phyloP scores from a whole-genome alignment of 2,113 vertebrate genomes.

The Sylvia atricapilla region DNA sequence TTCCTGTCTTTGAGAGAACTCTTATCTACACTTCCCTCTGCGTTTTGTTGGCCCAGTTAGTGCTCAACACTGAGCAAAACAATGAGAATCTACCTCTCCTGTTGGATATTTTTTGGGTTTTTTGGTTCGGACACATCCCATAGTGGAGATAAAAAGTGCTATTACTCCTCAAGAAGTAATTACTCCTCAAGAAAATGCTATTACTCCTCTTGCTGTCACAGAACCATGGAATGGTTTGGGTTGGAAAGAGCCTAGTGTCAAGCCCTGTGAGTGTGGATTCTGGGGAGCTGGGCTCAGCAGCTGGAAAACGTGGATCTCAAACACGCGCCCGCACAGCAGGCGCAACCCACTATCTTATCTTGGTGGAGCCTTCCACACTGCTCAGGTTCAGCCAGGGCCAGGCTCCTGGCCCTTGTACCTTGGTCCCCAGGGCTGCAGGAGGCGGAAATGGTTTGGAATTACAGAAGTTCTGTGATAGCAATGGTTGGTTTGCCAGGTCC shows the following conservation, averaged over 20 bases:
- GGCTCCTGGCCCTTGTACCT: neutral
- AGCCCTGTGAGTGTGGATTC: neutral
- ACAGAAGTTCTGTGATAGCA: neutral
- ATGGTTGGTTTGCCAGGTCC: neutral
- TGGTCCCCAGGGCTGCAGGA: neutral
- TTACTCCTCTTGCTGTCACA: neutral
- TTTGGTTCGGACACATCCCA: neutral
- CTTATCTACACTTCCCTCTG: neutral
- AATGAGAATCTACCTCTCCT: neutral
- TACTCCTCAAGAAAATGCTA: neutral
- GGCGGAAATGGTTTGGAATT: neutral
- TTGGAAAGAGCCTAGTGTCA: neutral
- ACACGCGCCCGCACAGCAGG: fast-evolving
- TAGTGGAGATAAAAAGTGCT: neutral
- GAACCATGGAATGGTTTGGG: neutral
- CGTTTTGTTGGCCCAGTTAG: neutral
- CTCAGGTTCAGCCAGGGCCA: neutral
- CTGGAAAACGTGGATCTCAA: neutral
- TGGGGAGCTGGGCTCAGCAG: neutral
- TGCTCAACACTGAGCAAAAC: neutral
- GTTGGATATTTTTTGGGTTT: neutral
- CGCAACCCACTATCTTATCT: neutral
- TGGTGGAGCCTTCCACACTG: neutral
- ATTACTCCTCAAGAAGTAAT: neutral
- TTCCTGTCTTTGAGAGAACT: neutral